These are phyloP conservation scores for Aphyosemion australe DNA, from an alignment of 2,113 vertebrate species.

Conservation along the genomic window DNA sequence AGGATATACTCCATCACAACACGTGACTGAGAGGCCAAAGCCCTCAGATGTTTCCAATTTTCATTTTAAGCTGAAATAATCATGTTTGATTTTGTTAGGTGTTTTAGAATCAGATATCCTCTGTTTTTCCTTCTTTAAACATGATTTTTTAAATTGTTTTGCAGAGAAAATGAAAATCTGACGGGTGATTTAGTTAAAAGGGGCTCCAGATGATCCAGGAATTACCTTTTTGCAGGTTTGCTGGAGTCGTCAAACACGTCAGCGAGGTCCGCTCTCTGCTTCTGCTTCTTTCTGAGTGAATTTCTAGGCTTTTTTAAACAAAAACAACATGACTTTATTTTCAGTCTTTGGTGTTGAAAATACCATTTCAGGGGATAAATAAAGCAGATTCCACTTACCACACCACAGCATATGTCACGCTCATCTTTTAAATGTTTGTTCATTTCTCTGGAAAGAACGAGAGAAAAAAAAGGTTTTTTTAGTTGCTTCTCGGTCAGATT, in stretches of 20 bases:
- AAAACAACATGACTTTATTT: neutral
- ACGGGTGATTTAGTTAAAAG: slow-evolving; percentile 25
- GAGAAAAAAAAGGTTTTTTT: neutral
- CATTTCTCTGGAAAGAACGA: slow-evolving; percentile 84
- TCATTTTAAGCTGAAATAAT: neutral
- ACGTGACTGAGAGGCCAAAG: slow-evolving; percentile 4
- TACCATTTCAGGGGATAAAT: no score
- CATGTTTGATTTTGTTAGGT: no score
- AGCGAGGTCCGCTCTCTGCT: slow-evolving; percentile 59
- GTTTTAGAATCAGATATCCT: slow-evolving; percentile 62
- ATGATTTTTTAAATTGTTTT: slow-evolving; percentile 14
- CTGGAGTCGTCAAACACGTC: slow-evolving; percentile 60
- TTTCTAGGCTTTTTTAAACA: slow-evolving; percentile 54
- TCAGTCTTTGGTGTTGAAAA: neutral
- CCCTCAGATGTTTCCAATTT: slow-evolving; percentile 12
- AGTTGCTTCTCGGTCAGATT: neutral
- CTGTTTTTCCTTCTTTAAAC: slow-evolving; percentile 62
- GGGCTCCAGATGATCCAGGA: slow-evolving; percentile 13
- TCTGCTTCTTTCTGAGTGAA: slow-evolving; percentile 72
- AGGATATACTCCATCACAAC: slow-evolving; percentile 55
- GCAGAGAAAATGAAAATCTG: neutral
- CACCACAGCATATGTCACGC: slow-evolving; percentile 80
- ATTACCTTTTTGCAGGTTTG: slow-evolving; percentile 64
- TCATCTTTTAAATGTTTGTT: slow-evolving; percentile 93
- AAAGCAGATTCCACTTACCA: slow-evolving; percentile 57